Evolutionary conservation across 2,113 vertebrate species (phyloP).

Genomic region (Ophiodon elongatus): DNA sequence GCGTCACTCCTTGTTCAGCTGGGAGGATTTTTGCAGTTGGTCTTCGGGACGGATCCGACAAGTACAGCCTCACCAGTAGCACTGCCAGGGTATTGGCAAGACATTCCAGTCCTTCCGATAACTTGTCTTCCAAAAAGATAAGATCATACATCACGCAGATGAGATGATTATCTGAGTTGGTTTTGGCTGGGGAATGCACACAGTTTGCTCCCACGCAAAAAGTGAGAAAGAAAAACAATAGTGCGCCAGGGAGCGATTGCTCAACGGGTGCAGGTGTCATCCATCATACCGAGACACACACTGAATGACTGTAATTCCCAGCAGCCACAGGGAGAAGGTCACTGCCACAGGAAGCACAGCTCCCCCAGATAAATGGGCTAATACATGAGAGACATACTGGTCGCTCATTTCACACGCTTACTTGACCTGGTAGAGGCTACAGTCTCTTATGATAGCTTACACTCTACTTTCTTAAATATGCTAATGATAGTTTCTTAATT

Average conservation of each 20-base stretch:
- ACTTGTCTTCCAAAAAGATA: slow-evolving; percentile 49
- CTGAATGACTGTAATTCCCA: slow-evolving; percentile 78
- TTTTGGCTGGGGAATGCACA: slow-evolving; percentile 78
- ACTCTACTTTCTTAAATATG: slow-evolving; percentile 2
- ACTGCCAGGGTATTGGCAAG: neutral
- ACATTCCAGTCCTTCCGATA: slow-evolving; percentile 67
- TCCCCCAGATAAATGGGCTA: slow-evolving; percentile 50
- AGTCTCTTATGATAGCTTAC: slow-evolving; percentile 12
- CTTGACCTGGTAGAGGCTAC: slow-evolving; percentile 28
- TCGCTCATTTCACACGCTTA: slow-evolving; percentile 54
- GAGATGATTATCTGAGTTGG: slow-evolving; percentile 81
- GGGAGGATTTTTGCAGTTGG: neutral
- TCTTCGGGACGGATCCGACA: neutral
- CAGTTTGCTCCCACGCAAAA: slow-evolving; percentile 80
- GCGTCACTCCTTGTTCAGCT: slow-evolving; percentile 9
- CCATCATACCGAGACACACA: slow-evolving; percentile 78
- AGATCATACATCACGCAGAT: slow-evolving; percentile 76
- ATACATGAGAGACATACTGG: slow-evolving; percentile 45
- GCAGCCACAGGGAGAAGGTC: slow-evolving; percentile 73
- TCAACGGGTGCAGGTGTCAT: slow-evolving; percentile 84
- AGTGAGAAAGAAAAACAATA: slow-evolving; percentile 79
- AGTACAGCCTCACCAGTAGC: slow-evolving; percentile 18
- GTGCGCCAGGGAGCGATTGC: slow-evolving; percentile 76
- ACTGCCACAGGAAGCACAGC: slow-evolving; percentile 68
- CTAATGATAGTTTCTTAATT: neutral